Evolutionary conservation across 1,140 invertebrate genomes (phyloP), one percentile per base, ranked within the genome.

Genomic region (Probaryconus sp.): DNA sequence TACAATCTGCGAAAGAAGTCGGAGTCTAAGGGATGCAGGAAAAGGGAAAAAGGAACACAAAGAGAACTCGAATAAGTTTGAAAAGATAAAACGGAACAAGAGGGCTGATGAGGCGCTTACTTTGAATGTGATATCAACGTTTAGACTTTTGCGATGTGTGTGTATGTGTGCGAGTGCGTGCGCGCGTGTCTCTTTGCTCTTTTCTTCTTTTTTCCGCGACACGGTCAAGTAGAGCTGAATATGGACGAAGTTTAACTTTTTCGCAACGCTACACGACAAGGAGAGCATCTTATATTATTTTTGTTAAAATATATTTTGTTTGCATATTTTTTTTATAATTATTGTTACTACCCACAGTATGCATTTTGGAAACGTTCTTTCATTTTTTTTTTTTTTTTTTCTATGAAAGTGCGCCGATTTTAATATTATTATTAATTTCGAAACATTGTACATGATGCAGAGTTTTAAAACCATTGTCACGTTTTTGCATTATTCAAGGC

Each of bases 1-100:
- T 93, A 67, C 88, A 90, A 78, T 90, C 91, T 65, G 87, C 91
- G 30, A 88, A 85, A 58, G 87, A 87, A 53, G 76, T 78, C 68
- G 83, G 67, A 53, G 69, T 75, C 21, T 78, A 76, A 73, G 69
- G 30, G 55, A 68, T 64, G 69, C 33, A 51, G 24, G 9, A 67
- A 55, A 33, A 43, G 38, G 30, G 30, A 16, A 74, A 67, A 20
- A 76, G 53, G 68, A 64, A 75, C 53, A 76, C 51, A 77, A 69
- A 69, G 68, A 69, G 70, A 75, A 68, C 58, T 64, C 38, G 68
- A 69, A 69, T 67, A 70, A 43, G 60, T 58, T 71, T 68, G 67
- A 68, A 38, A 58, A 43, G 51, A 63, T 63, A 51, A 56, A 65
- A 68, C 61, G 60, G 42, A 65, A 76, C 53, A 63, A 56, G 73